These are phyloP conservation scores for Merluccius polli DNA, from an alignment of 2,797 vertebrate species.

Conservation along the genomic window DNA sequence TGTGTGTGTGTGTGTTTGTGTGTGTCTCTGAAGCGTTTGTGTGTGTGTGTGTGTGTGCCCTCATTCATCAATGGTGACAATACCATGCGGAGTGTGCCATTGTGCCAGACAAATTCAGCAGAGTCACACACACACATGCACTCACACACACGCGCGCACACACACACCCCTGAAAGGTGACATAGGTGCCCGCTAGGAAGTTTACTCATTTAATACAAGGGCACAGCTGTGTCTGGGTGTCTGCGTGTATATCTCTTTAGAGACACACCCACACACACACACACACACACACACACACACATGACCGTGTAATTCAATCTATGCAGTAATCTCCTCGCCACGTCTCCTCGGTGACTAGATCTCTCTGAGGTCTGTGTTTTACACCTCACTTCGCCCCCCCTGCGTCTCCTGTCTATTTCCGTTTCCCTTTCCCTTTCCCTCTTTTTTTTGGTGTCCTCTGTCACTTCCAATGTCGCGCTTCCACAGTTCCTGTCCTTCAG, in stretches of 20 bases:
- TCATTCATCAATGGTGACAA: slow-evolving; percentile 72
- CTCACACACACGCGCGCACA: slow-evolving; percentile 23
- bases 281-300: too few species aligned
- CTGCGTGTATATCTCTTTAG: slow-evolving; percentile 8
- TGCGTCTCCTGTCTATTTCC: slow-evolving; percentile 18
- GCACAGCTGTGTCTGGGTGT: slow-evolving; percentile 40
- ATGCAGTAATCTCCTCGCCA: neutral
- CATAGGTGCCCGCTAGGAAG: slow-evolving; percentile 59
- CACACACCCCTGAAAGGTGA: slow-evolving; percentile 64
- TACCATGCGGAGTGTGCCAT: slow-evolving; percentile 69
- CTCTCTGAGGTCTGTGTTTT: neutral
- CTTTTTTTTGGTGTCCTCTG: slow-evolving; percentile 10
- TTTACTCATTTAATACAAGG: slow-evolving; percentile 64
- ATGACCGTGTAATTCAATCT: too few species aligned
- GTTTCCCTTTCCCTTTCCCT: neutral
- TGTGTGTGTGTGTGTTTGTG: slow-evolving; percentile 7
- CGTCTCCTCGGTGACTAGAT: neutral
- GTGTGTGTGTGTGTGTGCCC: slow-evolving; percentile 23
- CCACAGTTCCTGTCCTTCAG: slow-evolving; percentile 33
- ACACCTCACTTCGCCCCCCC: too few species aligned
- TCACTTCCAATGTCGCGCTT: slow-evolving; percentile 29
- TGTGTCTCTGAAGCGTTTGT: slow-evolving; percentile 11
- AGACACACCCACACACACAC: too few species aligned
- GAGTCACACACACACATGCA: slow-evolving; percentile 25
- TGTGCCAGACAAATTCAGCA: slow-evolving; percentile 57